These are phyloP conservation scores for Petrocephalus microphthalmus DNA, from an alignment of 2,113 vertebrate genomes.

Conservation along the genomic window DNA sequence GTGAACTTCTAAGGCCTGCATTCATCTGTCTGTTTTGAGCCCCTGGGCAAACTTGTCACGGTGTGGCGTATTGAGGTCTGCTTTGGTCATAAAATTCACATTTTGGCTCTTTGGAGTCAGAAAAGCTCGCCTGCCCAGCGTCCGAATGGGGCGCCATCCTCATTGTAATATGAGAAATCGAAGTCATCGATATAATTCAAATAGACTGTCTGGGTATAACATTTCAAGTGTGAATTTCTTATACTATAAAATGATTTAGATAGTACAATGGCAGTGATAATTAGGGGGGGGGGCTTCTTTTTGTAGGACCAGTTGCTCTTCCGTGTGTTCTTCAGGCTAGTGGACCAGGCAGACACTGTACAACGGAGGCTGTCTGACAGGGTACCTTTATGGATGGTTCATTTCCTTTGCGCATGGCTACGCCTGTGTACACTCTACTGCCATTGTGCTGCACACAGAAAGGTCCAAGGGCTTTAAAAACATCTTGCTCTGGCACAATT, in stretches of 20 bases:
- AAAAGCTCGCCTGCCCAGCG: not conserved
- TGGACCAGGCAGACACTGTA: not conserved
- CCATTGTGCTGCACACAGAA: not conserved
- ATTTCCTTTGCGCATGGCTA: not conserved
- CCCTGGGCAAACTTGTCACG: not conserved
- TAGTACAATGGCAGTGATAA: not conserved
- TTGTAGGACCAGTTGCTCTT: not conserved
- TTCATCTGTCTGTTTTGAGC: conserved; percentile 2
- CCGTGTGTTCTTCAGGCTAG: not conserved
- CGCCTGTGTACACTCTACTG: not conserved
- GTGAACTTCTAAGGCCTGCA: not conserved
- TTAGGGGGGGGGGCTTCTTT: not conserved
- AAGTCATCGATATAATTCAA: not conserved
- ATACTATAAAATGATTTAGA: not conserved
- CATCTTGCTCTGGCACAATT: not conserved
- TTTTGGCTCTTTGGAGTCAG: not conserved
- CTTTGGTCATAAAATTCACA: not conserved
- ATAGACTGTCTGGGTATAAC: not conserved
- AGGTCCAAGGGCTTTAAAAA: not conserved
- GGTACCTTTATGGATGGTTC: not conserved
- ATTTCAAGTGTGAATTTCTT: not conserved
- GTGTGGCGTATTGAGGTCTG: not conserved
- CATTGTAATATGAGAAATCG: not conserved
- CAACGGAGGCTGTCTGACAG: not conserved
- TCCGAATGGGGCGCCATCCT: not conserved